A percentile compares a stretch with the other conserved stretches of the same genome.
These are phyloP conservation scores for Sebastes schlegelii DNA, from an alignment of 2,113 vertebrate genomes.

Conservation along the genomic window DNA sequence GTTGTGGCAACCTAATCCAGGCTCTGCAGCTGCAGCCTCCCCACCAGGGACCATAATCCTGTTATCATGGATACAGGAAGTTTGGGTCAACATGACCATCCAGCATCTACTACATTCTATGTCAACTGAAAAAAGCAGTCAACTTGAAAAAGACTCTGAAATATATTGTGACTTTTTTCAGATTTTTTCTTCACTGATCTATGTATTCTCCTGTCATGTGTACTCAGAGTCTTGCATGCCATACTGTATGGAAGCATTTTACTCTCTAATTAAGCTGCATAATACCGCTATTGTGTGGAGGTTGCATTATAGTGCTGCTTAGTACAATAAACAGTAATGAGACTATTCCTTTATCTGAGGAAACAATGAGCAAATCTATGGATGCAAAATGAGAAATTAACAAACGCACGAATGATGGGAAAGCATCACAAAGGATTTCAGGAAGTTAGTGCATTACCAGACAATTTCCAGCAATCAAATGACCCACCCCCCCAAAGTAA, in stretches of 20 bases:
- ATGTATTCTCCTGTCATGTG: background rate
- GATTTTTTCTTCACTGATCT: background rate
- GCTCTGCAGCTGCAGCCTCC: constrained; percentile 27
- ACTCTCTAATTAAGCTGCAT: background rate
- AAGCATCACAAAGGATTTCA: constrained; percentile 11
- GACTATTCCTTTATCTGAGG: constrained; percentile 7
- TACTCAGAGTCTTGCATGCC: background rate
- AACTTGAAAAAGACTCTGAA: background rate
- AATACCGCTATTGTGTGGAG: constrained; percentile 25
- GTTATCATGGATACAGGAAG: constrained; percentile 52
- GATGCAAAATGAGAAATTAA: constrained; percentile 1
- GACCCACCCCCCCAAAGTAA: background rate
- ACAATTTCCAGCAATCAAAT: constrained; percentile 32
- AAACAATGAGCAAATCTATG: constrained; percentile 12
- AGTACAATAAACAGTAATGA: background rate
- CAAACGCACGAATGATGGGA: background rate
- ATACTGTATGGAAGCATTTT: constrained; percentile 6
- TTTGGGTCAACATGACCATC: constrained; percentile 40
- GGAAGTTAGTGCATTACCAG: constrained; percentile 1
- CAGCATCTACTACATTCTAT: background rate
- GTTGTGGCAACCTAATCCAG: constrained; percentile 17
- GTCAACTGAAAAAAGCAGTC: background rate
- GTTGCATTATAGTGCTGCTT: background rate
- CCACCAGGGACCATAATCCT: constrained; percentile 43
- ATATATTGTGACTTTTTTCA: background rate